Conservation (phyloP, 1,140 invertebrate species). For the Lasioglossum albipes region DNA sequence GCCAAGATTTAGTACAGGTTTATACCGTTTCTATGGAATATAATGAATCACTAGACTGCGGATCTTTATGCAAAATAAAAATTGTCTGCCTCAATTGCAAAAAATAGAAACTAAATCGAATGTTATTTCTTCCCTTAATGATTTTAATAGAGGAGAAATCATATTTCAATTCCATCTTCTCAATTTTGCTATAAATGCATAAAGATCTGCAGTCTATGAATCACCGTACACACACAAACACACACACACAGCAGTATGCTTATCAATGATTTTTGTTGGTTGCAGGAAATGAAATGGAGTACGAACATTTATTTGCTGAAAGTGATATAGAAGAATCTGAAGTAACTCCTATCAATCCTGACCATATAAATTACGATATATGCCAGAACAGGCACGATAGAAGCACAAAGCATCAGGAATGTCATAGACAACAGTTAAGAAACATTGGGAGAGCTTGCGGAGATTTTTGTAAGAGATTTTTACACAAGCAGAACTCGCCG, state of each 20-base stretch:
- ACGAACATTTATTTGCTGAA: constrained; percentile 80
- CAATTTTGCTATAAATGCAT: too few species aligned
- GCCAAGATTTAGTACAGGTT: constrained; percentile 76
- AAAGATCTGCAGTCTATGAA: too few species aligned
- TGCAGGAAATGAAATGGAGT: constrained; percentile 79
- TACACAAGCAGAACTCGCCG: constrained; percentile 59
- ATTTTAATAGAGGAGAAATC: too few species aligned
- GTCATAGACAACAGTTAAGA: constrained; percentile 46
- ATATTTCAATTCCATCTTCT: too few species aligned
- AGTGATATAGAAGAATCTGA: constrained; percentile 79
- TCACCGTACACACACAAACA: neutral
- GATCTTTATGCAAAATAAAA: too few species aligned
- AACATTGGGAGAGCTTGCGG: constrained; percentile 53
- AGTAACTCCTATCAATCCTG: constrained; percentile 67
- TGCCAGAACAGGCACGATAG: constrained; percentile 65
- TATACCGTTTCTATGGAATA: too few species aligned
- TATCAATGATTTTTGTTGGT: neutral
- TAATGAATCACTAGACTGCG: neutral
- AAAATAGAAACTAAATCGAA: too few species aligned
- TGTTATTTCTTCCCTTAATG: too few species aligned
- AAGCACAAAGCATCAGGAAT: constrained; percentile 53
- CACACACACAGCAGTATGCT: neutral
- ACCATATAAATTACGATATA: constrained; percentile 68
- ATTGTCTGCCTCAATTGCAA: too few species aligned
- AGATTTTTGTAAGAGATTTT: constrained; percentile 64